Base-by-base conservation (phyloP, 2,113 vertebrate genomes). In the Alaudala cheleensis region DNA sequence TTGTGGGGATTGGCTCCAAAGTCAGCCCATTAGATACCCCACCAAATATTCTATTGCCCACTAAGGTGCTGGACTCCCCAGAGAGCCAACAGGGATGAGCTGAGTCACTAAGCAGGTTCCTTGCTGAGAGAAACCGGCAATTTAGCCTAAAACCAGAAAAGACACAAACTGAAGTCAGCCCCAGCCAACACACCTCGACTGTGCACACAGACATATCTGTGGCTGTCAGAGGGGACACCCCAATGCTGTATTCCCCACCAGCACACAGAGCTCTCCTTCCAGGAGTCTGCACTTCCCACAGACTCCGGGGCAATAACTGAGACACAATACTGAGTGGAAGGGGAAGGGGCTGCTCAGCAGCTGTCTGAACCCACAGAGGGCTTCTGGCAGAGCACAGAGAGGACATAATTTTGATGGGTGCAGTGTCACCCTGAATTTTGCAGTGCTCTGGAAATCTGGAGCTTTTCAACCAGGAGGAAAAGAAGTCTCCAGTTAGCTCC, bases 221-320 rank as follows among this genome's bases (percentile, higher is more conserved):
- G 64, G 28, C 50, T 70, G 39, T 14, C 16, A 11, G 29, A 54
- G 40, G 39, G 51, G 78, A 40, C 31, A 54, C 62, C 34, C 25
- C 54, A 58, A 17, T 12, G 31, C 51, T 50, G 14, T 11, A 34
- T 51, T 54, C 23, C 53, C 57, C 29, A 54, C 33, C 29, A 51
- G 37, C 51, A 40, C 16, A 14, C 3, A 8, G 14, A 82, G 29
- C 10, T 62, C 49, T 80, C 58, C 54, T 64, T 39, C 67, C 87
- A 65, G 21, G 18, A 15, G 49, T 10, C 7, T 13, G 7, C 28
- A 39, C 4, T 86, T 25, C 34, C 29, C 40, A 69, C 9, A 8
- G 53, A 37, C 26, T 58, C 54, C 1, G 0, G 17, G n/a, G 7
- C 26, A 49, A 4, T 28, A 19, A 5, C n/a, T 34, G 25, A 39